phyloP scores from a whole-genome alignment of 2,113 vertebrate genomes.

The Callipepla squamata region DNA sequence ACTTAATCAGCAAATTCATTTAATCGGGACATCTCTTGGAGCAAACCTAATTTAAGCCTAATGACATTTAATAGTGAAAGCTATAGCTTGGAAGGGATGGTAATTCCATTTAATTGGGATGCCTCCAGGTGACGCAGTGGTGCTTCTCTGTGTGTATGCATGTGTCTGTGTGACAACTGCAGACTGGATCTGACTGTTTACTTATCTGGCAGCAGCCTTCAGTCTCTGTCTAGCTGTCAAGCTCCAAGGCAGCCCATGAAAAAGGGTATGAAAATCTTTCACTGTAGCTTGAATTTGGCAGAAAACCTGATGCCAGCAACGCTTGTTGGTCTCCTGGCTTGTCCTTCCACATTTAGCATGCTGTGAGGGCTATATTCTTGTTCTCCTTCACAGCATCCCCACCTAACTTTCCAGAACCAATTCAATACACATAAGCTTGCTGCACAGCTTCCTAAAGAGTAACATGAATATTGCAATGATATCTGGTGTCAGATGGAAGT shows the following conservation, averaged over 20 bases:
- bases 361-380: not conserved
- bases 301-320: accelerated
- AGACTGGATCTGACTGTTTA: slow-evolving; percentile 2
- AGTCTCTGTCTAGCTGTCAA: not conserved
- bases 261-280: slow-evolving; percentile 13
- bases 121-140: slow-evolving; percentile 46
- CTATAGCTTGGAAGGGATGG: slow-evolving; percentile 31
- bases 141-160: not conserved
- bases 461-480: not conserved
- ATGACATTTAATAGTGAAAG: slow-evolving; percentile 60
- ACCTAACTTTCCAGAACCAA: not conserved
- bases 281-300: not conserved
- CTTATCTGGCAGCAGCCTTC: not conserved
- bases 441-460: not conserved
- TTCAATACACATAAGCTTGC: not conserved
- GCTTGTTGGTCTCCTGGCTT: not conserved
- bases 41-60: slow-evolving; percentile 62
- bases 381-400: not conserved
- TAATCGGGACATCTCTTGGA: slow-evolving; percentile 40
- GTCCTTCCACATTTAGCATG: not conserved
- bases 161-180: not conserved
- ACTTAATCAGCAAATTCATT: slow-evolving; percentile 54
- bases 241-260: not conserved
- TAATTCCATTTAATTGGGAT: slow-evolving; percentile 62
- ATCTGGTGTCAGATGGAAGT: not conserved